Percentiles rank a stretch among this genome's conserved stretches.
These are phyloP conservation scores for Stomatorhinus walkeri DNA, from an alignment of 2,797 vertebrate genomes.

Conservation along the genomic window DNA sequence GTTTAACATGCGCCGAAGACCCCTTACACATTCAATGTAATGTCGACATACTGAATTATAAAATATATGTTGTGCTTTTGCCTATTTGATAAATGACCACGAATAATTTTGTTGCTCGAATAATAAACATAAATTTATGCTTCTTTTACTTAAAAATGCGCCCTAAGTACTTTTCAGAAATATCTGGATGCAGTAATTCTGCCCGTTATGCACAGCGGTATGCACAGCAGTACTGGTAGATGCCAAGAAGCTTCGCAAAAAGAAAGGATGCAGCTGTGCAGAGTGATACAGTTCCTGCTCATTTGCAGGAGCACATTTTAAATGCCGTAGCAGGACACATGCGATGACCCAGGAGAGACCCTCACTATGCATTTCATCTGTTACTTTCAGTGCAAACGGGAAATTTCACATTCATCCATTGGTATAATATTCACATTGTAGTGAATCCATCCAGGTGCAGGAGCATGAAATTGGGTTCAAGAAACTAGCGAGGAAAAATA, in stretches of 20 bases:
- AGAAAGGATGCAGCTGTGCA: neutral
- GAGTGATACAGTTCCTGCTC: neutral
- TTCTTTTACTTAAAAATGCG: neutral
- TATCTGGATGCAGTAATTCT: neutral
- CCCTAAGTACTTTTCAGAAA: neutral
- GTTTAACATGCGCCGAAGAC: neutral
- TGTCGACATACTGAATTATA: neutral
- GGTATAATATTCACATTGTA: conserved; percentile 48
- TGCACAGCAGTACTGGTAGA: neutral
- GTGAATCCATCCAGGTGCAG: conserved; percentile 42
- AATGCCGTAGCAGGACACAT: neutral
- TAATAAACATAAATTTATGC: neutral
- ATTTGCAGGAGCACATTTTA: neutral
- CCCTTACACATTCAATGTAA: neutral
- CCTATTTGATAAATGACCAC: neutral
- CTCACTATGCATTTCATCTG: neutral
- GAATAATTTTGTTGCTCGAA: neutral
- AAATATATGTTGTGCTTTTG: neutral
- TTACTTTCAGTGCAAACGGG: neutral
- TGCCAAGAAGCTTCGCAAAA: neutral
- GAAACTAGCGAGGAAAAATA: conserved; percentile 53
- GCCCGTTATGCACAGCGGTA: neutral
- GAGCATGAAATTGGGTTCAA: conserved; percentile 61
- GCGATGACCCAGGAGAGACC: neutral
- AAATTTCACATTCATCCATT: neutral